Evolutionary conservation across 2,113 vertebrate species (phyloP).

Genomic region (Dolichallabes microphthalmus): DNA sequence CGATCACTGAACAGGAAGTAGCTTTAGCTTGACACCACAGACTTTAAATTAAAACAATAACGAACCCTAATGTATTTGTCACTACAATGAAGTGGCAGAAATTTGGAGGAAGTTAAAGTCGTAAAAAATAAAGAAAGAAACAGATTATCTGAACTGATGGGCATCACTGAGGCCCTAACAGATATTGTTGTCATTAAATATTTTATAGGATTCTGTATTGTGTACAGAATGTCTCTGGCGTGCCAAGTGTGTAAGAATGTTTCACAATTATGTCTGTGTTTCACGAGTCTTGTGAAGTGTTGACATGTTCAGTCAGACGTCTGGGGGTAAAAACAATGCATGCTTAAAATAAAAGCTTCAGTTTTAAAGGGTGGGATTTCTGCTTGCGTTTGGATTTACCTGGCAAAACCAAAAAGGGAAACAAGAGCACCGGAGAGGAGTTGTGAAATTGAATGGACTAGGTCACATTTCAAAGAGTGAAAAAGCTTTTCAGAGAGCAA

Average conservation of each 20-base stretch:
- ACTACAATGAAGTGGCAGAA: no score
- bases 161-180: not conserved
- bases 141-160: not conserved
- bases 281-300: not conserved
- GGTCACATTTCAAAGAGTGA: conserved; percentile 68
- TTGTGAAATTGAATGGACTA: conserved; percentile 22
- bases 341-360: conserved; percentile 11
- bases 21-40: not conserved
- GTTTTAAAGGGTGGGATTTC: conserved; percentile 15
- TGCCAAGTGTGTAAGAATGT: not conserved
- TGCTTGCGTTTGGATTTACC: conserved; percentile 46
- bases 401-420: conserved; percentile 35
- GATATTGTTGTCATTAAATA: not conserved
- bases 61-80: no score
- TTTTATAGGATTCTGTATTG: not conserved
- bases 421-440: not conserved
- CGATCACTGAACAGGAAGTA: not conserved
- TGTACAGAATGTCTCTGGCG: not conserved
- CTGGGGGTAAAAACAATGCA: not conserved
- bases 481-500: conserved; percentile 22
- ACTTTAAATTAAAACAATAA: not conserved
- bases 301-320: not conserved
- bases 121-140: not conserved
- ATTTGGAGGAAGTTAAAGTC: not conserved
- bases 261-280: not conserved